phyloP scores from a whole-genome alignment of 1,140 invertebrate species.

The Charaxes varanes region DNA sequence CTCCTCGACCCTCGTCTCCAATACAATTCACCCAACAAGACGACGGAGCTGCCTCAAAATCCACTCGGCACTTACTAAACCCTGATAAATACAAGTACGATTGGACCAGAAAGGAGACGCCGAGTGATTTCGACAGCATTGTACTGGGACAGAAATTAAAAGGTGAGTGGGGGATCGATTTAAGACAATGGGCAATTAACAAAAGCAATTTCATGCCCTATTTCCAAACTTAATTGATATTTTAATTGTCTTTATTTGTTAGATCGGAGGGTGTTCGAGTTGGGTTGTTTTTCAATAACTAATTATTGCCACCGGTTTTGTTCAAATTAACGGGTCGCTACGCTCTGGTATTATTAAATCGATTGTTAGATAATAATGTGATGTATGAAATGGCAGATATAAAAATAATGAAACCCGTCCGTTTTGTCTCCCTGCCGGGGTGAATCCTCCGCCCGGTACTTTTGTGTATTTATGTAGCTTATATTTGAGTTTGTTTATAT shows the following conservation, averaged over 20 bases:
- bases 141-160: constrained; percentile 57
- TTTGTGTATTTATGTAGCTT: too few relatives aligned
- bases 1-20: constrained; percentile 83
- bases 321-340: too few relatives aligned
- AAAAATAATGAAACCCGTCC: too few relatives aligned
- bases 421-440: too few relatives aligned
- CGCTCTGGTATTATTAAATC: too few relatives aligned
- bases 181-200: constrained; percentile 8
- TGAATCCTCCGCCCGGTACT: too few relatives aligned
- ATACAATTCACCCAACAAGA: constrained; percentile 87
- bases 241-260: constrained; percentile 1
- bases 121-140: constrained; percentile 76
- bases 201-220: constrained; percentile 13
- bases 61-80: constrained; percentile 84
- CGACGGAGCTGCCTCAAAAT: constrained; percentile 86
- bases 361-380: too few relatives aligned
- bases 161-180: constrained; percentile 32
- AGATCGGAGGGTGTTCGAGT: too few relatives aligned
- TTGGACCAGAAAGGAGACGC: constrained; percentile 74
- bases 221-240: constrained; percentile 2
- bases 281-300: too few relatives aligned
- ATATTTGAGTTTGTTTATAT: too few relatives aligned
- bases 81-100: constrained; percentile 80
- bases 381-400: too few relatives aligned
- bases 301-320: too few relatives aligned